Conservation (phyloP, 2,888 invertebrate genomes). For the Lissonota sp. region DNA sequence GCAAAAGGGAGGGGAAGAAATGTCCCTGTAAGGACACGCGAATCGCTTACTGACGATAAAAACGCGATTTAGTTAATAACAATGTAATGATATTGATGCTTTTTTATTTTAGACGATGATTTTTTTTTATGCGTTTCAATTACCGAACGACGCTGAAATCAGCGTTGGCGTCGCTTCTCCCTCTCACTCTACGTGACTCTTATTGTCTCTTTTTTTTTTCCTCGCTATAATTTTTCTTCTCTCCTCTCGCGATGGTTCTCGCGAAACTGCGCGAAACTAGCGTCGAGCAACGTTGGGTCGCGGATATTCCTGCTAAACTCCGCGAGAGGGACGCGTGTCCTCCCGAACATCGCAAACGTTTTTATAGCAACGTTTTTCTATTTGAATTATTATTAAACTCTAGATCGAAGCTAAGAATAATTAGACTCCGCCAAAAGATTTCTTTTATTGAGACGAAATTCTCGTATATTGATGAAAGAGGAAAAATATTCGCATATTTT, state of each 20-base stretch:
- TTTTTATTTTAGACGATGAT: background rate
- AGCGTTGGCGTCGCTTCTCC: slow-evolving; percentile 17
- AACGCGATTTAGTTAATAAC: background rate
- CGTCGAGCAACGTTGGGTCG: slow-evolving; percentile 17
- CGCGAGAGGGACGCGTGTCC: slow-evolving; percentile 8
- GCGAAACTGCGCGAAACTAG: slow-evolving; percentile 39
- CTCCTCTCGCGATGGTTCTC: background rate
- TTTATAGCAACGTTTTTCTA: too few species aligned
- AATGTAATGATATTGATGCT: background rate
- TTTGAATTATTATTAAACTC: too few species aligned
- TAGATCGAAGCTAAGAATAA: too few species aligned
- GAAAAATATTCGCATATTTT: too few species aligned
- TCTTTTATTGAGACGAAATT: background rate
- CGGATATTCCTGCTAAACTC: slow-evolving; percentile 25
- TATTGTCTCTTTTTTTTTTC: background rate
- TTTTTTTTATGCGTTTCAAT: background rate
- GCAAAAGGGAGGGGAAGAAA: slow-evolving; percentile 2
- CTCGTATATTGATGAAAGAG: too few species aligned
- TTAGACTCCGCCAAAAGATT: too few species aligned
- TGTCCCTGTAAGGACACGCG: slow-evolving; percentile 3
- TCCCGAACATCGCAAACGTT: background rate
- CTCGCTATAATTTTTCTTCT: slow-evolving; percentile 7
- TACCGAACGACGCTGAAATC: background rate
- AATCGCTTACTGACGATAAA: background rate
- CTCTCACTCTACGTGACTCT: slow-evolving; percentile 34